Percentiles rank a stretch among this genome's conserved stretches.
phyloP scores from a whole-genome alignment of 2,888 invertebrate genomes.

The Rotaria socialis region DNA sequence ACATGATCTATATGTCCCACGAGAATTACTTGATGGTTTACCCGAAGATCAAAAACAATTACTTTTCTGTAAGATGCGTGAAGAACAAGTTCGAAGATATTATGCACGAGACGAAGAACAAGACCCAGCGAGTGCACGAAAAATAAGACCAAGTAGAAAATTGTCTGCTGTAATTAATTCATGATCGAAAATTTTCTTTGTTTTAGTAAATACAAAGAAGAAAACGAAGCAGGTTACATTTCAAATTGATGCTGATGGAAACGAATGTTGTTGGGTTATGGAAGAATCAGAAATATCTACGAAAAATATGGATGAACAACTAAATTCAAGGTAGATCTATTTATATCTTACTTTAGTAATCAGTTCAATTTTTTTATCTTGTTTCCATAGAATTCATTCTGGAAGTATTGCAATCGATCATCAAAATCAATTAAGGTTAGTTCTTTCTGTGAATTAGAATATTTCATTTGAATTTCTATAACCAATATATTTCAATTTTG shows the following conservation, averaged over 20 bases:
- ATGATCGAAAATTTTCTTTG: background rate
- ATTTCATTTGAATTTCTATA: background rate
- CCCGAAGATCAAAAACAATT: slow-evolving; percentile 79
- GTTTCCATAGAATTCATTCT: background rate
- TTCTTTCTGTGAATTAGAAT: too few species aligned
- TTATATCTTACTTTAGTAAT: too few species aligned
- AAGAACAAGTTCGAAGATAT: slow-evolving; percentile 76
- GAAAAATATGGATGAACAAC: background rate
- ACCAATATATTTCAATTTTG: background rate
- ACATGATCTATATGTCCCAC: slow-evolving; percentile 76
- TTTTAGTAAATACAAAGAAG: background rate
- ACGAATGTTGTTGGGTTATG: slow-evolving; percentile 73
- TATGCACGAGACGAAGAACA: slow-evolving; percentile 58
- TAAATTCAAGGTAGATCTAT: background rate
- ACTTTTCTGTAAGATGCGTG: slow-evolving; percentile 78
- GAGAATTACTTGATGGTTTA: slow-evolving; percentile 74
- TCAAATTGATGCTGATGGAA: slow-evolving; percentile 68
- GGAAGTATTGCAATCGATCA: background rate
- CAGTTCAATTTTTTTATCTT: too few species aligned
- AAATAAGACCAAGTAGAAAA: slow-evolving; percentile 50
- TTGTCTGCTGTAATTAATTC: background rate
- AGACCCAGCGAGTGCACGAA: slow-evolving; percentile 52
- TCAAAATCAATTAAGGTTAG: background rate
- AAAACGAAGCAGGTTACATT: slow-evolving; percentile 65
- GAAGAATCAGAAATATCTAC: background rate